Conservation (phyloP, 2,888 invertebrate species). For the Phytoseiulus persimilis region DNA sequence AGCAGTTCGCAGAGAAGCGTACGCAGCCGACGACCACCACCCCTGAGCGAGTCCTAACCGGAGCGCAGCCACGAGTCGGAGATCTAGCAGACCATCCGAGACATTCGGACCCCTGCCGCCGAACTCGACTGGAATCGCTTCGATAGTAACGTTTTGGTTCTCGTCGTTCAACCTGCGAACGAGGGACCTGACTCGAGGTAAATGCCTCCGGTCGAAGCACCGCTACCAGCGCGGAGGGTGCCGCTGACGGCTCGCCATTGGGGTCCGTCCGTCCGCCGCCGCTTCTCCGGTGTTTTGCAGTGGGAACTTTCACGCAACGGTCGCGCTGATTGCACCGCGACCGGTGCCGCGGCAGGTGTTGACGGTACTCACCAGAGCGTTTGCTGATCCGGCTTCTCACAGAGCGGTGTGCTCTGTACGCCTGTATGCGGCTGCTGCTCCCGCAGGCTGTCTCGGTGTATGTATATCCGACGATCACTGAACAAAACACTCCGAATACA, state of each 20-base stretch:
- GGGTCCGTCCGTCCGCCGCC: background rate
- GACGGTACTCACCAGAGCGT: background rate
- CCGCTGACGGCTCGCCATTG: background rate
- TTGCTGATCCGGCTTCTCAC: background rate
- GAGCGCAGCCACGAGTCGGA: background rate
- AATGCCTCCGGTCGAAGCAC: background rate
- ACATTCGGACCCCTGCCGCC: background rate
- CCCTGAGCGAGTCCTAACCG: conserved; percentile 5
- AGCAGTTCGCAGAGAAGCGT: background rate
- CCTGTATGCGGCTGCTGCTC: background rate
- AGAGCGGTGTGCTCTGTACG: background rate
- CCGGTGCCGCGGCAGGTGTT: background rate
- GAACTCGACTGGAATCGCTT: background rate
- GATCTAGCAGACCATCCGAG: background rate
- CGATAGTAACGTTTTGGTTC: background rate
- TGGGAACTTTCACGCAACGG: background rate
- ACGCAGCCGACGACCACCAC: background rate
- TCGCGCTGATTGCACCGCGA: background rate
- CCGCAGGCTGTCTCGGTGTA: background rate
- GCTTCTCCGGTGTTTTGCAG: background rate
- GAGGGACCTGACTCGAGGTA: background rate
- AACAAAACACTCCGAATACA: background rate
- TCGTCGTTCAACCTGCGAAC: background rate
- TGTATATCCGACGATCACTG: background rate
- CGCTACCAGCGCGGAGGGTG: background rate